These are phyloP conservation scores for Ranitomeya imitator DNA, from an alignment of 2,113 vertebrate species.

Conservation along the genomic window DNA sequence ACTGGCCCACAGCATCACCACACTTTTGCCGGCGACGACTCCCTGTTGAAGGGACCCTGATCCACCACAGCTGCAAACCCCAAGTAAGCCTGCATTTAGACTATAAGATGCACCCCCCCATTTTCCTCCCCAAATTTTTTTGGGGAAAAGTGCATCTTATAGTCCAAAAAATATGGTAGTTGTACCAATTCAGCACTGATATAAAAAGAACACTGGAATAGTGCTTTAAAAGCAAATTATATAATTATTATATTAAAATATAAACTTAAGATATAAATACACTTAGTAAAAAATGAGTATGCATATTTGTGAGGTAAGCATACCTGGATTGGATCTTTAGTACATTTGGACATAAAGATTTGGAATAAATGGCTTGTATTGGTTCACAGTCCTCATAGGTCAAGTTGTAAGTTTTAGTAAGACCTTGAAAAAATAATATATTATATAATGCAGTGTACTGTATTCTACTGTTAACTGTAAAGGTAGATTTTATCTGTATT, in stretches of 20 bases:
- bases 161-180: no score
- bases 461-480: background rate
- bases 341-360: constrained; percentile 82
- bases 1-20: no score
- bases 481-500: background rate
- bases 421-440: constrained; percentile 70
- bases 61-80: no score
- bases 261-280: background rate
- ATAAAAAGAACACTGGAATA: no score
- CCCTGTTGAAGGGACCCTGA: no score
- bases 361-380: constrained; percentile 85
- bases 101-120: no score
- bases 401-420: constrained; percentile 88
- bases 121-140: no score
- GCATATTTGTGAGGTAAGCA: background rate
- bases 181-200: no score
- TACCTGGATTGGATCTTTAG: constrained; percentile 87
- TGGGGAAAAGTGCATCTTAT: no score
- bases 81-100: no score
- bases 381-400: constrained; percentile 85
- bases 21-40: no score
- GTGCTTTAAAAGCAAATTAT: background rate
- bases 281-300: background rate
- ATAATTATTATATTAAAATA: background rate
- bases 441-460: background rate